Conservation (phyloP, 2,888 invertebrate species). For the Lampropteryx suffumata region DNA sequence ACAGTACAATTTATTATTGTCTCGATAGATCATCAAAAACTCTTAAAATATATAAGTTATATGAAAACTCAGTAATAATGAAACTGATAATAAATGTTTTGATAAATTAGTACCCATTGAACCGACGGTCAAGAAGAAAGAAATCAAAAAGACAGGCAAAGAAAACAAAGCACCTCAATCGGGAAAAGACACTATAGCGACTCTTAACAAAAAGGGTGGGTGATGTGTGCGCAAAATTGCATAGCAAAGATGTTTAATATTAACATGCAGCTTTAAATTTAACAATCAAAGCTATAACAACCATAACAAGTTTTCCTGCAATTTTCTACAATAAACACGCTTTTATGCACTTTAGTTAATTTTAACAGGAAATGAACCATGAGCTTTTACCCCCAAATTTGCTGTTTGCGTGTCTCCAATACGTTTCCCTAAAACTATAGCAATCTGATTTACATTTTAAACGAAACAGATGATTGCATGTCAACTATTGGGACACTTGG, state of each 20-base stretch:
- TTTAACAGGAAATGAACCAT: constrained; percentile 15
- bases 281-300: constrained; percentile 22
- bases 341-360: constrained; percentile 24
- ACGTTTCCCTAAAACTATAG: constrained; percentile 21
- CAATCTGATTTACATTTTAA: constrained; percentile 38
- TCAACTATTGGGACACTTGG: constrained; percentile 42
- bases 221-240: constrained; percentile 50
- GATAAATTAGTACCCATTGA: constrained; percentile 60
- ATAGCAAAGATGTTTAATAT: constrained; percentile 24
- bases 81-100: constrained; percentile 17
- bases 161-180: constrained; percentile 63
- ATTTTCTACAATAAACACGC: constrained; percentile 22
- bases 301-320: constrained; percentile 9
- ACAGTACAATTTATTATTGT: background rate
- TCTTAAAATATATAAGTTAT: too few relatives aligned
- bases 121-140: constrained; percentile 66
- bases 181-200: constrained; percentile 71
- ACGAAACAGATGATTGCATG: constrained; percentile 40
- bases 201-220: constrained; percentile 72
- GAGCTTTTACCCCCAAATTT: constrained; percentile 21
- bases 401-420: constrained; percentile 31
- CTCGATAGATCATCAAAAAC: too few relatives aligned
- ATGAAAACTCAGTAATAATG: too few relatives aligned
- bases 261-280: constrained; percentile 8
- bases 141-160: constrained; percentile 68